Conservation (phyloP, 2,797 vertebrate genomes). For the Enteromius afrohamiltoni region DNA sequence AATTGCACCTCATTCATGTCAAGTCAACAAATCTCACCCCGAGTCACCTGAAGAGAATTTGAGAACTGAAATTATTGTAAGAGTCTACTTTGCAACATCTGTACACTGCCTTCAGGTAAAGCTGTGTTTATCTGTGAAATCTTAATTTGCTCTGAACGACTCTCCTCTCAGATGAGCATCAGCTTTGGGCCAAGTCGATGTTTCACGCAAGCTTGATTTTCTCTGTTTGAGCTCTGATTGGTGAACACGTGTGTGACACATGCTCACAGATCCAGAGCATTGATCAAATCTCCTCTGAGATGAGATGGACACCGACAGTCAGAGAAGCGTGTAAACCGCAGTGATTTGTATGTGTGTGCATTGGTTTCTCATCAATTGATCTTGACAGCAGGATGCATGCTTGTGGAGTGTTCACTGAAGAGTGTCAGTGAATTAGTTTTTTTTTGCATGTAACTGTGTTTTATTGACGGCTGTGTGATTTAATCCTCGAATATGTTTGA, state of each 20-base stretch:
- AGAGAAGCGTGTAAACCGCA: not conserved
- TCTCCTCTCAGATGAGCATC: slow-evolving; percentile 7
- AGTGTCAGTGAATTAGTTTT: slow-evolving; percentile 10
- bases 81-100: not conserved
- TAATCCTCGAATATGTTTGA: slow-evolving; percentile 22
- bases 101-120: slow-evolving; percentile 15
- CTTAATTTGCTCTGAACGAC: slow-evolving; percentile 14
- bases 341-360: slow-evolving; percentile 5
- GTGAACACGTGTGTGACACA: not conserved
- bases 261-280: slow-evolving; percentile 11
- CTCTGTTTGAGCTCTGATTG: slow-evolving; percentile 12
- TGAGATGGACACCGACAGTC: not conserved
- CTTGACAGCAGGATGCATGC: not conserved
- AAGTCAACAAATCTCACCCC: not conserved
- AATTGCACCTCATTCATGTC: not conserved
- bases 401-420: slow-evolving; percentile 15
- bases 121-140: not conserved
- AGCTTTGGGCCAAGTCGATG: not conserved
- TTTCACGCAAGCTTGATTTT: slow-evolving; percentile 8
- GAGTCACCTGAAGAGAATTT: not conserved
- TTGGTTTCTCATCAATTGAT: slow-evolving; percentile 41
- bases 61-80: not conserved
- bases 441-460: not conserved
- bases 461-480: slow-evolving; percentile 19
- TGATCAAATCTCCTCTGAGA: slow-evolving; percentile 24